Percentiles rank a stretch among this genome's conserved stretches.
phyloP scores from a whole-genome alignment of 37 sponge, comb jelly and placozoan genomes.

The Beroe ovata region DNA sequence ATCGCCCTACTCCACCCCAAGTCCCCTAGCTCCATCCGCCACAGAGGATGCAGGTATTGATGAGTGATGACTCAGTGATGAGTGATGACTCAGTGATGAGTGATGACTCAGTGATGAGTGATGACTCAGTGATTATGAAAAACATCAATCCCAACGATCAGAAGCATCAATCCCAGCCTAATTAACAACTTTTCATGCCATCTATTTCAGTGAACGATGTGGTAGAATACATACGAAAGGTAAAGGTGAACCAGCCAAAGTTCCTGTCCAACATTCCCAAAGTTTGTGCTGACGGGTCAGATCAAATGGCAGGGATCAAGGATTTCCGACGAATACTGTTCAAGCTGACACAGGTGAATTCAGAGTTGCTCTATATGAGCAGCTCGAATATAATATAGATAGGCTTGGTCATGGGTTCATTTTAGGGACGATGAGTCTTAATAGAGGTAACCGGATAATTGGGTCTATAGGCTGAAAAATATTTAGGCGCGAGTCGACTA shows the following conservation, averaged over 20 bases:
- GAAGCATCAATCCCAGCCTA: no score
- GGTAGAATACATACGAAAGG: neutral
- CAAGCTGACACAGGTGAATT: constrained; percentile 47
- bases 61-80: no score
- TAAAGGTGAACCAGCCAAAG: constrained; percentile 52
- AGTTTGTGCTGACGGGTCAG: neutral
- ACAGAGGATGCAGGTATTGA: constrained; percentile 50
- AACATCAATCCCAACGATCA: no score
- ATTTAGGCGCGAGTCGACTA: no score
- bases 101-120: no score
- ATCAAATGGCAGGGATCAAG: constrained; percentile 27
- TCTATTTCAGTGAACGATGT: constrained; percentile 58
- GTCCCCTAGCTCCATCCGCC: constrained; percentile 56
- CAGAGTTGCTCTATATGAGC: no score
- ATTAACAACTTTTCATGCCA: no score
- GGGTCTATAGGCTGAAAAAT: no score
- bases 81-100: no score
- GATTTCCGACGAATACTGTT: constrained; percentile 51
- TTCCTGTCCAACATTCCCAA: constrained; percentile 35
- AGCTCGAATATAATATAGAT: no score
- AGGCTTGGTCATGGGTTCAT: no score
- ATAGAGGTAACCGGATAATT: neutral
- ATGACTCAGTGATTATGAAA: no score
- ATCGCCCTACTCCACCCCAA: constrained; percentile 11
- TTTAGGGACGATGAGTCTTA: neutral